These are phyloP conservation scores for Ornithorhynchus anatinus DNA, from an alignment of 2,113 vertebrate species.

Conservation along the genomic window DNA sequence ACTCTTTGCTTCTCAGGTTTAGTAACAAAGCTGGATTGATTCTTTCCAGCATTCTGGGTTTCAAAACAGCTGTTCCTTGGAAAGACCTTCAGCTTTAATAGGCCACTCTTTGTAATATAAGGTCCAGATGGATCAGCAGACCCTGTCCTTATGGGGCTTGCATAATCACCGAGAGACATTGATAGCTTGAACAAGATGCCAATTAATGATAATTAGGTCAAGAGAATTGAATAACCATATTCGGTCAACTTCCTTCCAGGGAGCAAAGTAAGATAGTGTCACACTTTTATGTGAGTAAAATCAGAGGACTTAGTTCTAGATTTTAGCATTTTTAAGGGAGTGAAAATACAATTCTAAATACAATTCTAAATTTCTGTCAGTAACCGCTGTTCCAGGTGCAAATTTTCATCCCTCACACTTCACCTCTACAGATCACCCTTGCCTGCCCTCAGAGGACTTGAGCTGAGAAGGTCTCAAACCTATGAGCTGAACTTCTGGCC, in stretches of 20 bases:
- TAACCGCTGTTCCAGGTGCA: neutral
- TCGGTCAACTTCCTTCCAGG: neutral
- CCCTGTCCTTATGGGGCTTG: slow-evolving; percentile 4
- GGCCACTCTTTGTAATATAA: slow-evolving; percentile 5
- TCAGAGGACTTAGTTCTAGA: neutral
- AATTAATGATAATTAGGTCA: slow-evolving; percentile 18
- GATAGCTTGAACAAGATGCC: slow-evolving; percentile 22
- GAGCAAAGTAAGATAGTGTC: neutral
- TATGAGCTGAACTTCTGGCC: too few relatives aligned
- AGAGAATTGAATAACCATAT: slow-evolving; percentile 22
- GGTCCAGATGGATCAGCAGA: neutral
- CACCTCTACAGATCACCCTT: too few relatives aligned
- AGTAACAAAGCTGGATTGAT: slow-evolving; percentile 46
- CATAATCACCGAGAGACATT: slow-evolving; percentile 23
- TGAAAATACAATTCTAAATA: slow-evolving; percentile 6
- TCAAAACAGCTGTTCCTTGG: slow-evolving; percentile 41
- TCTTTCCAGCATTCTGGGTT: slow-evolving; percentile 46
- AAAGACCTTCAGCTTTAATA: slow-evolving; percentile 41
- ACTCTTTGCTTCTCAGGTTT: slow-evolving; percentile 43
- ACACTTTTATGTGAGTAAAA: slow-evolving; percentile 21
- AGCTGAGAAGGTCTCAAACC: too few relatives aligned
- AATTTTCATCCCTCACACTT: too few relatives aligned
- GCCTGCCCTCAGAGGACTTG: too few relatives aligned
- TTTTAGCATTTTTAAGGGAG: neutral
- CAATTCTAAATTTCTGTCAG: slow-evolving; percentile 36